These are phyloP conservation scores for Dinoponera quadriceps DNA, from an alignment of 1,140 invertebrate species.

Conservation along the genomic window DNA sequence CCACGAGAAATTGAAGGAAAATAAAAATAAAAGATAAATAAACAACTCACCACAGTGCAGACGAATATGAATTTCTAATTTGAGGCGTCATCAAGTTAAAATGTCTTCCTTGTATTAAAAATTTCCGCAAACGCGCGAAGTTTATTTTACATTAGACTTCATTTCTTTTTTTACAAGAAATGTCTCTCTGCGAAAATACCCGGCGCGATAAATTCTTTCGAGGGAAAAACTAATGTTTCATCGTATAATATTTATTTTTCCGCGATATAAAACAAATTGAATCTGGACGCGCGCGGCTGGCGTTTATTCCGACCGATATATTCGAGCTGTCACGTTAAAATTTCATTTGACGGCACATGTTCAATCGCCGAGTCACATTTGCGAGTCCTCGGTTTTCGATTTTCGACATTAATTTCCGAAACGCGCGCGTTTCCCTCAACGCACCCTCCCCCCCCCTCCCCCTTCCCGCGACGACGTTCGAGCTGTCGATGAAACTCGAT, in stretches of 20 bases:
- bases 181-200: no score
- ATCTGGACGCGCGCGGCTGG: no score
- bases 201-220: no score
- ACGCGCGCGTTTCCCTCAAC: not conserved
- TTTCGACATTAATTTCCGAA: not conserved
- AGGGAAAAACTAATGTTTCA: no score
- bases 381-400: not conserved
- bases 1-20: not conserved
- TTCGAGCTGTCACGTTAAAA: no score
- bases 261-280: no score
- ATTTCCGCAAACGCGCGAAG: no score
- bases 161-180: not conserved
- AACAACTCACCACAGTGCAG: not conserved
- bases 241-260: no score
- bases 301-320: no score
- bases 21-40: not conserved
- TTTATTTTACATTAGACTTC: not conserved
- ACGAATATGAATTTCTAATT: constrained; percentile 12
- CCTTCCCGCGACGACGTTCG: not conserved
- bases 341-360: not conserved
- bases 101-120: not conserved
- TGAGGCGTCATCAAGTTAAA: not conserved
- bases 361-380: not conserved
- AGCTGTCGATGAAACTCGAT: constrained; percentile 7
- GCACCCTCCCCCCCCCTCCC: no score